A percentile compares a stretch with the other conserved stretches of the same genome.
Conservation (phyloP, 1,140 invertebrate genomes). For the Aethina tumida region DNA sequence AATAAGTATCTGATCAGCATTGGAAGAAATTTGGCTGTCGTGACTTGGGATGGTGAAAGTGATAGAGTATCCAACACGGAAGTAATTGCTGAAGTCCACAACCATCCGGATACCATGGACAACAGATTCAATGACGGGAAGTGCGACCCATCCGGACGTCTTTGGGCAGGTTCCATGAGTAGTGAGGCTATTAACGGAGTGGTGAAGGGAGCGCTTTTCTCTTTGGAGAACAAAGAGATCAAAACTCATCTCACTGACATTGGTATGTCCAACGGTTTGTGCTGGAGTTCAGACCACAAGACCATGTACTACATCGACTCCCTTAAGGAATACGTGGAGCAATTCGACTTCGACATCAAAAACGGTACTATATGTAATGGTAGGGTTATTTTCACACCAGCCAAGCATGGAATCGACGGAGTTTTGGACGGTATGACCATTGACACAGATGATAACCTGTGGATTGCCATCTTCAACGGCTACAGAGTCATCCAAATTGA, state of each 20-base stretch:
- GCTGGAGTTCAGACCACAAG: constrained; percentile 57
- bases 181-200: constrained; percentile 4
- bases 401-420: constrained; percentile 26
- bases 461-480: constrained; percentile 48
- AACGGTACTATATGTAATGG: constrained; percentile 54
- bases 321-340: constrained; percentile 48
- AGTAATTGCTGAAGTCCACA: constrained; percentile 25
- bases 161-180: constrained; percentile 43
- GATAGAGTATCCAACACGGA: constrained; percentile 20
- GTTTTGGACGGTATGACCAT: constrained; percentile 61
- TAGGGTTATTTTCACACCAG: constrained; percentile 7
- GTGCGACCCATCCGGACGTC: constrained; percentile 63
- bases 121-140: constrained; percentile 82
- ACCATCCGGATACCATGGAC: constrained; percentile 11
- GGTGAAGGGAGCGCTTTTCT: constrained; percentile 7
- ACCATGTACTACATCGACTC: constrained; percentile 70
- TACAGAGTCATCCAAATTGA: constrained; percentile 29
- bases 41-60: constrained; percentile 55
- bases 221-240: constrained; percentile 12
- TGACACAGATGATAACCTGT: constrained; percentile 52
- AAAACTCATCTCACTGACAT: constrained; percentile 38
- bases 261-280: constrained; percentile 68
- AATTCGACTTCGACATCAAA: constrained; percentile 62
- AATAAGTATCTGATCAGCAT: constrained; percentile 54
- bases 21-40: constrained; percentile 45